A percentile compares a stretch with the other conserved stretches of the same genome.
These are phyloP conservation scores for Mirza zaza DNA, from an alignment of 2,113 vertebrate species.

Conservation along the genomic window DNA sequence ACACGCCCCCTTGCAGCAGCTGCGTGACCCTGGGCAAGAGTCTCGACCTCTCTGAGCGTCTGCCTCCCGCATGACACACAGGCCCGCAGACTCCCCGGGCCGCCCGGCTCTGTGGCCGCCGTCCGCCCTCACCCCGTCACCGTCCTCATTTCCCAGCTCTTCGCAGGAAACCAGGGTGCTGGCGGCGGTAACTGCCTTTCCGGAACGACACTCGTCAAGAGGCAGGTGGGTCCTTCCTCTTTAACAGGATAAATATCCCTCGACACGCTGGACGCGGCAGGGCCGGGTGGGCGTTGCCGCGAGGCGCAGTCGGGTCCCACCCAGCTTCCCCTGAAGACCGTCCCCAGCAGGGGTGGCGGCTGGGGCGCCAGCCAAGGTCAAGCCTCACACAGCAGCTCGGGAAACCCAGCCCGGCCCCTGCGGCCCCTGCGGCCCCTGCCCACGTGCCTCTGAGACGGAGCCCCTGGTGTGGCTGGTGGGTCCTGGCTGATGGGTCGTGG, in stretches of 20 bases:
- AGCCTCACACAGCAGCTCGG: not conserved
- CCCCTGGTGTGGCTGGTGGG: not conserved
- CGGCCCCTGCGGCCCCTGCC: not conserved
- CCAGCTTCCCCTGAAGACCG: not conserved
- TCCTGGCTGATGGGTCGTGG: too few relatives aligned
- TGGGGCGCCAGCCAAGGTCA: not conserved
- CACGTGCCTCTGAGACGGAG: rapidly evolving
- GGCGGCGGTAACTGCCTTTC: not conserved
- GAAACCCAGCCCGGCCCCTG: not conserved
- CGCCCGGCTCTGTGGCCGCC: not conserved
- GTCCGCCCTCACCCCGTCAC: not conserved
- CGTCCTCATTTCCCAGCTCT: rapidly evolving
- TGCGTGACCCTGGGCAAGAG: not conserved
- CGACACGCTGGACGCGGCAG: rapidly evolving
- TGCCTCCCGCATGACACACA: rapidly evolving
- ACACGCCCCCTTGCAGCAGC: not conserved
- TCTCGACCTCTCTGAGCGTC: not conserved
- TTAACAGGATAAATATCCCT: not conserved
- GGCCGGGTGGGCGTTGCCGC: not conserved
- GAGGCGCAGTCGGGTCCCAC: not conserved
- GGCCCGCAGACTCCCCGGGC: rapidly evolving
- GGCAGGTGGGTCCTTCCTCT: conserved; percentile 61
- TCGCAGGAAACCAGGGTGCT: conserved; percentile 34
- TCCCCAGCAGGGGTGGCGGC: too few relatives aligned
- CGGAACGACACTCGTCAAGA: not conserved